Evolutionary conservation across 2,797 vertebrate species (phyloP), one percentile per base, ranked within the genome.

Genomic region (Myotis myotis): DNA sequence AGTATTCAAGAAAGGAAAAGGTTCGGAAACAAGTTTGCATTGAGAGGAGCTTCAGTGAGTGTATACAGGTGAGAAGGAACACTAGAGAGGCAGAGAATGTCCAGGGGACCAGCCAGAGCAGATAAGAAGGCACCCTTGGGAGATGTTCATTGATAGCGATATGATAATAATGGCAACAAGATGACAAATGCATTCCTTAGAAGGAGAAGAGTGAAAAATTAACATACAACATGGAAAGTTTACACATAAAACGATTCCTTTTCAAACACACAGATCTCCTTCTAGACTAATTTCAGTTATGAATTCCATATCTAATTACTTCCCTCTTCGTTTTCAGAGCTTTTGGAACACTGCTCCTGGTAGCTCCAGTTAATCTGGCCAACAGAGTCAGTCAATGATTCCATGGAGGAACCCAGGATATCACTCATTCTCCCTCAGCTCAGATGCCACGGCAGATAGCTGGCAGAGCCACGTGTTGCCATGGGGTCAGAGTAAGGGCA

Each of bases 261-360:
- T 88, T 38, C 68, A 87, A 82, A 87, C 36, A 93, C 11, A 22
- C 68, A 89, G 38, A 41, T 87, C 38, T 85, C 53, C 82, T 93
- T 87, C 30, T 36, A 94, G 44, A 25, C 74, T 38, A 85, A n/a
- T 57, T 72, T 80, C 2, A 3, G 41, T 84, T 80, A 76, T 51
- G 33, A 89, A 80, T 82, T 70, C 13, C 30, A 47, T 2, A 19
- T 89, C 68, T 57, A 75, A 7, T 72, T 57, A 88, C 62, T 89
- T 87, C 41, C 20, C 6, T 76, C 66, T 83, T 72, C 62, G 4
- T 88, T 71, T 85, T 36, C 25, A 55, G 53, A 78, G 55, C 33
- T 74, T 86, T 23, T 16, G 28, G 4, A 62, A 62, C 60, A 30
- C 13, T 20, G 0, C 9, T 80, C 19, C 36, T 53, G 30, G 30